Evolutionary conservation across 2,113 vertebrate genomes (phyloP), one percentile per base, ranked within the genome.

Genomic region (Sorex fumeus): DNA sequence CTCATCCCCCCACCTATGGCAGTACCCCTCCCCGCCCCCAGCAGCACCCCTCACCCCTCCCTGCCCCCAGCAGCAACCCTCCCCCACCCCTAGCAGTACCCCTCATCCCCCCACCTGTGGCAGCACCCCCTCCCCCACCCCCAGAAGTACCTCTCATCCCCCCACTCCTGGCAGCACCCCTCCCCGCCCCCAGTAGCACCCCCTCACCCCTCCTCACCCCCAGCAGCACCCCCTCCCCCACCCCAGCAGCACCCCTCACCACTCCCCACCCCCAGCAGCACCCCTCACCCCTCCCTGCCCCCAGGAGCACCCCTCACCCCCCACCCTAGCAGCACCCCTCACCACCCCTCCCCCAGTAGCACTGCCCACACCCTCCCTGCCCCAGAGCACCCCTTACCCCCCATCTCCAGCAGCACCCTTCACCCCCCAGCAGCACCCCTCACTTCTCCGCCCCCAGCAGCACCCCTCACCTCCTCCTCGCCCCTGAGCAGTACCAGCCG

Each of bases 351-450:
- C n/a, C n/a, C n/a, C n/a, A n/a, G n/a, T n/a, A n/a, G n/a, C n/a
- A n/a, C n/a, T n/a, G n/a, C n/a, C n/a, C n/a, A n/a, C n/a, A n/a
- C 99, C 98, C 32, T 99, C 98, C 0, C 99, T 98, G 70, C 97
- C 97, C 18, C 98, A 97, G 40, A 99, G 97, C 3, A 99, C 50
- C 34, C 25, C 2, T 30, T n/a, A n/a, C n/a, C n/a, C 19, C 40
- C 40, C 66, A 1, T 8, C 9, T 12, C 30, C 6, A 34, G 47
- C 30, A 3, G 15, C 2, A 25, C 28, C 53, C 36, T 25, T 21
- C 12, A 66, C 27, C 27, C 10, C 19, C 15, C 32, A 40, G 40
- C 40, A 40, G 40, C 40, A 40, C 28, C 34, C 27, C 57, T 28
- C 18, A n/a, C 30, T 60, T 5, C 0, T 15, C 15, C n/a, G n/a